phyloP scores from a whole-genome alignment of 2,888 invertebrate species.

The Cataglyphis cursor region DNA sequence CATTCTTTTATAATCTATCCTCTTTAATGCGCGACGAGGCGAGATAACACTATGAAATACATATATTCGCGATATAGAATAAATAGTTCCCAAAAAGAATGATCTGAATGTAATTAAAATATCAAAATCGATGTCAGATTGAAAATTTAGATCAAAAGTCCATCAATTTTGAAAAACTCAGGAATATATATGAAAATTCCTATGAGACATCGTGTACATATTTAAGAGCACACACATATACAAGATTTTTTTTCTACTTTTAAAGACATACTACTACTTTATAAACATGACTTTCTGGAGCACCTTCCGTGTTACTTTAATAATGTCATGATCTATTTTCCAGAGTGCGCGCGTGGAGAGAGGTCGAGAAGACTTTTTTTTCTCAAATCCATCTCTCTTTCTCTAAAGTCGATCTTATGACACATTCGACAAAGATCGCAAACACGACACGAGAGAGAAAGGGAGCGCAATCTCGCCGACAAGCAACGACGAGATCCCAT shows the following conservation, averaged over 20 bases:
- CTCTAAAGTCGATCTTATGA: background rate
- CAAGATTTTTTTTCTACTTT: background rate
- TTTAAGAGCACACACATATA: background rate
- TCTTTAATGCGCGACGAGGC: conserved; percentile 24
- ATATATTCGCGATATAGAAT: conserved; percentile 8
- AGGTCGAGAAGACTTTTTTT: background rate
- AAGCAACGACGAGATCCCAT: conserved; percentile 23
- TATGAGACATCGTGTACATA: background rate
- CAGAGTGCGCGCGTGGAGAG: background rate
- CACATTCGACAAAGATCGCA: background rate
- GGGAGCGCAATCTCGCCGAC: conserved; percentile 22
- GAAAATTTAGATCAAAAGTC: background rate
- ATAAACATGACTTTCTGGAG: background rate
- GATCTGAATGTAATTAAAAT: background rate
- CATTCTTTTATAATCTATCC: conserved; percentile 21
- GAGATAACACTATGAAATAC: conserved; percentile 15
- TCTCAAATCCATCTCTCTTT: background rate
- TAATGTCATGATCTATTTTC: background rate
- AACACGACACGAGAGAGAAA: background rate
- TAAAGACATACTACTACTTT: background rate
- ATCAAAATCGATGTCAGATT: background rate
- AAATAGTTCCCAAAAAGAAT: background rate
- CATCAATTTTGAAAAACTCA: background rate
- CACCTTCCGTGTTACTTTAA: background rate
- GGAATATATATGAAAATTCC: background rate